A percentile compares a stretch with the other conserved stretches of the same genome.
Conservation (phyloP, 2,113 vertebrate species). For the Ahaetulla prasina region DNA sequence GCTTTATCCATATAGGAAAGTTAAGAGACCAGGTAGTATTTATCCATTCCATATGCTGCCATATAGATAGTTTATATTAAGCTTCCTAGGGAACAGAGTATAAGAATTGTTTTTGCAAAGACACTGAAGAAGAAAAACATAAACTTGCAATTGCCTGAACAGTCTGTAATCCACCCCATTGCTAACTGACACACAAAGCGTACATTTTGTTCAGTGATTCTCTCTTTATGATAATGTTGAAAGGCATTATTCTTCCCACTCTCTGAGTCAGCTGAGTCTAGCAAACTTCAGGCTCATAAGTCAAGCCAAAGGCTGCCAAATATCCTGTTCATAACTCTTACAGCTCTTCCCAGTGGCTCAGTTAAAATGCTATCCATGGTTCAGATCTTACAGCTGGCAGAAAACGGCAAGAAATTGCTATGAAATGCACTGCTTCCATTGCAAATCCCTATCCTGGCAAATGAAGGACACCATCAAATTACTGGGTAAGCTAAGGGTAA, state of each 20-base stretch:
- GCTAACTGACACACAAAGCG: slow-evolving; percentile 67
- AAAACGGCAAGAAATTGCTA: background rate
- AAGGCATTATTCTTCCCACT: slow-evolving; percentile 60
- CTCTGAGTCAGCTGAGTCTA: slow-evolving; percentile 52
- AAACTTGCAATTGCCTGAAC: slow-evolving; percentile 68
- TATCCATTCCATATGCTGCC: slow-evolving; percentile 5
- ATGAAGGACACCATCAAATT: background rate
- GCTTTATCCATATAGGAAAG: background rate
- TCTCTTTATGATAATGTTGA: slow-evolving; percentile 65
- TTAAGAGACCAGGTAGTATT: background rate
- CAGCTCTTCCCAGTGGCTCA: background rate
- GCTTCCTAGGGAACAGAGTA: slow-evolving; percentile 64
- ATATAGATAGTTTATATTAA: slow-evolving; percentile 67
- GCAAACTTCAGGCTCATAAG: slow-evolving; percentile 47
- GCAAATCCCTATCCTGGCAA: background rate
- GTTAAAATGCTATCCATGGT: background rate
- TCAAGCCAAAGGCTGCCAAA: slow-evolving; percentile 54
- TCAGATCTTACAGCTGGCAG: background rate
- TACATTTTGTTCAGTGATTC: slow-evolving; percentile 65
- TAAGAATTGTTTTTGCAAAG: slow-evolving; percentile 65
- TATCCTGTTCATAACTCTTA: slow-evolving; percentile 58
- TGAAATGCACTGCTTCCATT: background rate
- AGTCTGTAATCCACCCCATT: slow-evolving; percentile 60
- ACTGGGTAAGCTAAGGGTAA: background rate
- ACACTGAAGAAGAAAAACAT: slow-evolving; percentile 62